These are phyloP conservation scores for Enteromius viviparus DNA, from an alignment of 2,797 vertebrate genomes.

Conservation along the genomic window DNA sequence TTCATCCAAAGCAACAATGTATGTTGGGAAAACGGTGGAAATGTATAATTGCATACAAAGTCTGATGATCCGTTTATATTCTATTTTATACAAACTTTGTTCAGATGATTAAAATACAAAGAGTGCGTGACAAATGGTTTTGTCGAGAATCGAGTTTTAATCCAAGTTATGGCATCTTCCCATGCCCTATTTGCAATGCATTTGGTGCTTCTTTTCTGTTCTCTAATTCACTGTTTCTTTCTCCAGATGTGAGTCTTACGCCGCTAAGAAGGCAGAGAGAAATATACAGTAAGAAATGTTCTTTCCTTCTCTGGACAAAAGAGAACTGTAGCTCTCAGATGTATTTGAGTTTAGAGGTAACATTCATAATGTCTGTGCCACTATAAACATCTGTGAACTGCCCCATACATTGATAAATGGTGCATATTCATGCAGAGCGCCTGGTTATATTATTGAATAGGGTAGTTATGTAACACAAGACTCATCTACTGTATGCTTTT, in stretches of 20 bases:
- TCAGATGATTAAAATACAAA: not conserved
- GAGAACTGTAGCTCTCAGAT: not conserved
- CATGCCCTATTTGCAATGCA: not conserved
- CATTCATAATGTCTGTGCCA: slow-evolving; percentile 13
- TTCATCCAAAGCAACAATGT: not conserved
- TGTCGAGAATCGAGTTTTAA: not conserved
- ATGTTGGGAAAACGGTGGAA: not conserved
- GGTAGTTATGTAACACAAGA: slow-evolving; percentile 6
- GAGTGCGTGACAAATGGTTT: not conserved
- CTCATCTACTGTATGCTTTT: not conserved
- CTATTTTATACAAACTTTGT: not conserved
- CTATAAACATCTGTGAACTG: slow-evolving; percentile 10
- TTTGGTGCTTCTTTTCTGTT: not conserved
- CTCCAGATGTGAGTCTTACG: slow-evolving; percentile 57
- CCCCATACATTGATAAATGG: not conserved
- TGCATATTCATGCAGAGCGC: not conserved
- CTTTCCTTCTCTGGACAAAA: slow-evolving; percentile 2
- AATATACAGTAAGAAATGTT: slow-evolving; percentile 53
- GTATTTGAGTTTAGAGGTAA: not conserved
- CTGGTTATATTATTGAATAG: not conserved
- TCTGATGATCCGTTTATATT: not conserved
- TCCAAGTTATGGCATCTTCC: not conserved
- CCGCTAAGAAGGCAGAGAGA: slow-evolving; percentile 58
- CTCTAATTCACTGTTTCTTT: slow-evolving; percentile 15
- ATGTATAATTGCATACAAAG: not conserved